Conservation (phyloP, 2,888 invertebrate species). For the Diarsia rubi region DNA sequence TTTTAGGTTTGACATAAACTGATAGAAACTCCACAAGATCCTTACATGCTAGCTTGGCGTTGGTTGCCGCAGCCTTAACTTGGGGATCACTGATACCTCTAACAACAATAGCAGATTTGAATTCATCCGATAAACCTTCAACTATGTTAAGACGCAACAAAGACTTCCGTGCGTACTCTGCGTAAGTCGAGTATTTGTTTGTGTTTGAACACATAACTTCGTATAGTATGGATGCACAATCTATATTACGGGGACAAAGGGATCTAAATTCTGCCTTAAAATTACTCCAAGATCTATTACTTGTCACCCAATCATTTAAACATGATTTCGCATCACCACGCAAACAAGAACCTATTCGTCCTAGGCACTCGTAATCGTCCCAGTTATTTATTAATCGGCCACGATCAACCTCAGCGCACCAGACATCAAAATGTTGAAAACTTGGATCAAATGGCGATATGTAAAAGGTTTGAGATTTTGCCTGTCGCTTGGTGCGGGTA, state of each 20-base stretch:
- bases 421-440: neutral
- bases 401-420: neutral
- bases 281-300: too few relatives aligned
- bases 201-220: neutral
- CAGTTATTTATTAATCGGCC: too few relatives aligned
- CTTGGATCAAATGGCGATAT: slow-evolving; percentile 11
- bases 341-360: slow-evolving; percentile 4
- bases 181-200: neutral
- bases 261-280: too few relatives aligned
- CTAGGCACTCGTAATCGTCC: neutral
- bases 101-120: too few relatives aligned
- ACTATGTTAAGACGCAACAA: too few relatives aligned
- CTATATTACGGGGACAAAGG: too few relatives aligned
- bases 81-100: too few relatives aligned
- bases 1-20: neutral
- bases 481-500: too few relatives aligned
- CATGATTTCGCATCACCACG: neutral
- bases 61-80: too few relatives aligned
- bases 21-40: neutral
- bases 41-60: too few relatives aligned
- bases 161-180: neutral
- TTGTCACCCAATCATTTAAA: too few relatives aligned
- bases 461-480: neutral
- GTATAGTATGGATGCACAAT: neutral
- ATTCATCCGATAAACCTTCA: too few relatives aligned